Conservation (phyloP, 2,113 vertebrate genomes). For the Pogonocichla stellata region DNA sequence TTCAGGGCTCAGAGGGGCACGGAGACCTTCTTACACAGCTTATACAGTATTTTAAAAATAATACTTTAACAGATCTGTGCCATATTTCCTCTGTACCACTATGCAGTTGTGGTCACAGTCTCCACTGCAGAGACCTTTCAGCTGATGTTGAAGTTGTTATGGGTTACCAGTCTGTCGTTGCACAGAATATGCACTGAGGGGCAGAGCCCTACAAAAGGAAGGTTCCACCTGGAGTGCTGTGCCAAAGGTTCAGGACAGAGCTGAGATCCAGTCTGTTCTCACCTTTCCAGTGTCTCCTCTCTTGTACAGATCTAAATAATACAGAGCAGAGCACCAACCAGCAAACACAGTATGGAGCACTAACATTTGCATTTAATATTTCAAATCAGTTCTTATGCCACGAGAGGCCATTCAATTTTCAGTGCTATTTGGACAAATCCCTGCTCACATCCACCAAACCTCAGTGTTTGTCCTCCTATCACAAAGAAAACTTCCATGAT, state of each 20-base stretch:
- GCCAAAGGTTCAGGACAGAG: neutral
- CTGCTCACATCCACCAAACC: neutral
- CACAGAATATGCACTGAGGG: neutral
- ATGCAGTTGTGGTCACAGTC: rapidly evolving
- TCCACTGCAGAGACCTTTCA: neutral
- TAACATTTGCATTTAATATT: neutral
- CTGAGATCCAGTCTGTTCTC: neutral
- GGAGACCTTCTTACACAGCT: neutral
- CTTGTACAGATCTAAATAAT: rapidly evolving
- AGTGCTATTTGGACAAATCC: neutral
- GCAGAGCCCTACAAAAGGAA: neutral
- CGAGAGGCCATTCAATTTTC: neutral
- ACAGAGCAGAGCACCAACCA: neutral
- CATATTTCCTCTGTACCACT: neutral
- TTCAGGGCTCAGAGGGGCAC: neutral
- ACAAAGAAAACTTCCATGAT: neutral
- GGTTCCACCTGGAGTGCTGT: neutral
- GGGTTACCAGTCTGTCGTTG: neutral
- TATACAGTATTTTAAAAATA: neutral
- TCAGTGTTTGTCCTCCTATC: neutral
- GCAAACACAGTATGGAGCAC: neutral
- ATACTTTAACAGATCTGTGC: neutral
- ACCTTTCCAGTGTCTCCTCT: neutral
- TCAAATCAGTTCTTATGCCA: neutral
- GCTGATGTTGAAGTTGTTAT: neutral